phyloP scores from a whole-genome alignment of 2,113 vertebrate species.

The Podilymbus podiceps region DNA sequence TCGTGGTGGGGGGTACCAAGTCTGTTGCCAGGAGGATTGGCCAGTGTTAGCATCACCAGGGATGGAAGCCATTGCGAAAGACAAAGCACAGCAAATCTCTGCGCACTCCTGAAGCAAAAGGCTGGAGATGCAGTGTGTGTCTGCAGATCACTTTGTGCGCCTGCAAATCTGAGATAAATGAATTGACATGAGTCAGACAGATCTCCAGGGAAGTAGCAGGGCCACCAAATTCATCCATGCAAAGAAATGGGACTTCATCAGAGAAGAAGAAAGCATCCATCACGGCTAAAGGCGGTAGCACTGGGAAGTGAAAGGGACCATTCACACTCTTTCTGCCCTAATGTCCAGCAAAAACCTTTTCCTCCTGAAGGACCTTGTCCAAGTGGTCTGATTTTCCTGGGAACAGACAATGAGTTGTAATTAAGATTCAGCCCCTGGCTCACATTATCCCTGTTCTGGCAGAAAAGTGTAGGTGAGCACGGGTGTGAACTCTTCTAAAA shows the following conservation, averaged over 20 bases:
- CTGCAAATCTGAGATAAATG: neutral
- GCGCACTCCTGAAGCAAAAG: neutral
- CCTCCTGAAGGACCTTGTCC: neutral
- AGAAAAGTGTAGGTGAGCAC: neutral
- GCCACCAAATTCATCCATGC: neutral
- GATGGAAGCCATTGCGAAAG: neutral
- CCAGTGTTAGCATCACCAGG: neutral
- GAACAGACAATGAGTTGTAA: neutral
- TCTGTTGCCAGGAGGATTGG: neutral
- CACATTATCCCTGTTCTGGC: neutral
- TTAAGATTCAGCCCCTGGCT: neutral
- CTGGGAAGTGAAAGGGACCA: neutral
- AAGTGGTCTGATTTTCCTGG: neutral
- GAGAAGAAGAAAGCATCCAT: neutral
- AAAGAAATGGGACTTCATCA: neutral
- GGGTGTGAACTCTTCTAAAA: neutral
- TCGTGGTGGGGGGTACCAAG: rapidly evolving
- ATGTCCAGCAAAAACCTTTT: rapidly evolving
- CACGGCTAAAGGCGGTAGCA: neutral
- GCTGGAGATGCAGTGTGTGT: neutral
- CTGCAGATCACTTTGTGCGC: neutral
- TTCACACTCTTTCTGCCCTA: neutral
- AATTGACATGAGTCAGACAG: neutral
- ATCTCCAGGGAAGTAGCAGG: neutral
- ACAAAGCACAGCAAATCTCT: neutral